Evolutionary conservation across 2,888 invertebrate species (phyloP).

Genomic region (Blastobasis lacticolella): DNA sequence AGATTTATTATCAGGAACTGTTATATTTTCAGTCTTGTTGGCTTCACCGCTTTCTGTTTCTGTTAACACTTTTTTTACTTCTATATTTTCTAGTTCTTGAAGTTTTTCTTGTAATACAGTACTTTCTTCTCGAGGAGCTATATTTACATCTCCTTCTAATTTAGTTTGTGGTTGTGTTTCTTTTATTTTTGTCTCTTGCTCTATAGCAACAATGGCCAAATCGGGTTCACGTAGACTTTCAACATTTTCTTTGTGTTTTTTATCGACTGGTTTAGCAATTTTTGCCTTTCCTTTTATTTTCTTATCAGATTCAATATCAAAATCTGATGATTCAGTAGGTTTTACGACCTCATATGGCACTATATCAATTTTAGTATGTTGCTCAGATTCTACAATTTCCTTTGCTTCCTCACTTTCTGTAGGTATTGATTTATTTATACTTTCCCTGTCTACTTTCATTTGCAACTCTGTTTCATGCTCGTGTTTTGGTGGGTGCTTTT

Average conservation of each 20-base stretch:
- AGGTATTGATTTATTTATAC: too few species aligned
- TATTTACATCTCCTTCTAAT: not conserved
- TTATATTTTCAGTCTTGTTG: not conserved
- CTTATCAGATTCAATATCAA: conserved; percentile 5
- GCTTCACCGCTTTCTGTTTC: not conserved
- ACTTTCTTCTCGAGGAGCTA: not conserved
- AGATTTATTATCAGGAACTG: not conserved
- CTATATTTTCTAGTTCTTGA: not conserved
- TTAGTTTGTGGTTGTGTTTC: not conserved
- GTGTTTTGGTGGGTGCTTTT: conserved; percentile 16
- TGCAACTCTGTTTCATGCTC: conserved; percentile 7
- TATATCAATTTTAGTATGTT: too few species aligned
- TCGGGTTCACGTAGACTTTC: not conserved
- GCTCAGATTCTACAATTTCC: too few species aligned
- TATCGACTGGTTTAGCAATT: conserved; percentile 55
- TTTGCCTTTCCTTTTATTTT: conserved; percentile 37
- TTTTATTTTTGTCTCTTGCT: not conserved
- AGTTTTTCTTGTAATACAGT: not conserved
- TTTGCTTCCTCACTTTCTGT: too few species aligned
- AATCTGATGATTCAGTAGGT: too few species aligned
- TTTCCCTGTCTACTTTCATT: not conserved
- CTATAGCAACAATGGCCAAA: too few species aligned
- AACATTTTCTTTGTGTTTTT: conserved; percentile 35
- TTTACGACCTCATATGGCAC: too few species aligned
- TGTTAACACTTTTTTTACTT: not conserved